Base-by-base conservation (phyloP, 2,113 vertebrate genomes). In the Raja brachyura region DNA sequence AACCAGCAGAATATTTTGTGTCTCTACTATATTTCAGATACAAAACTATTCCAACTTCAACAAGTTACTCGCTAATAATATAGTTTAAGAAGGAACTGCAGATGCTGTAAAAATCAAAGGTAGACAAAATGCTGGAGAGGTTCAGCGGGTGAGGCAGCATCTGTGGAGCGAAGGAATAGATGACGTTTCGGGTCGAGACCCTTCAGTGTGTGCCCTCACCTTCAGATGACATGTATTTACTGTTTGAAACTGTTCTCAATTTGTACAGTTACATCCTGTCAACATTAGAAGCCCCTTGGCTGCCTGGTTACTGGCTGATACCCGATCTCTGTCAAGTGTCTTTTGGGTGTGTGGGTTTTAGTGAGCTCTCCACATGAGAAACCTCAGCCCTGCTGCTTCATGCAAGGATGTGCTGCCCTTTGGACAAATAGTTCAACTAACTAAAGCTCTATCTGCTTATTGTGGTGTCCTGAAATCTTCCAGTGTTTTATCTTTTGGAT, bases 201-300 rank as follows among this genome's bases (percentile, higher is more conserved):
- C 39, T 48, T 48, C 39, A 48, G 39, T 48, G 39, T 48, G 39
- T 48, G 39, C 39, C 39, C 39, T 85, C 9, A 28, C 28, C 54
- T 54, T 85, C 54, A 28, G 33, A 83, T 83, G 79, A 59, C 79
- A 56, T 79, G 78, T 10, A 31, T 85, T 85, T 59, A 54, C 25
- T 85, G 54, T 85, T 22, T 85, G 81, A 56, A 85, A 85, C 59
- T 63, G 28, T 86, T 86, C 56, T 63, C 83, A 86, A 86, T 63
- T 63, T 86, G 11, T 86, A n/a, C 20, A 7, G 11, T 63, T 86
- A 5, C 28, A 61, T 86, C 5, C 11, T 63, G 56, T 63, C 25
- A 61, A 85, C 56, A 56, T 61, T 56, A n/a, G 5, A 20, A 86
- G 83, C 81, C 56, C 54, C 56, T 61, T 20, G 56, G 22, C 25